Evolutionary conservation across 2,113 vertebrate species (phyloP), one percentile per base, ranked within the genome.

Genomic region (Calyptommatus sinebrachiatus): DNA sequence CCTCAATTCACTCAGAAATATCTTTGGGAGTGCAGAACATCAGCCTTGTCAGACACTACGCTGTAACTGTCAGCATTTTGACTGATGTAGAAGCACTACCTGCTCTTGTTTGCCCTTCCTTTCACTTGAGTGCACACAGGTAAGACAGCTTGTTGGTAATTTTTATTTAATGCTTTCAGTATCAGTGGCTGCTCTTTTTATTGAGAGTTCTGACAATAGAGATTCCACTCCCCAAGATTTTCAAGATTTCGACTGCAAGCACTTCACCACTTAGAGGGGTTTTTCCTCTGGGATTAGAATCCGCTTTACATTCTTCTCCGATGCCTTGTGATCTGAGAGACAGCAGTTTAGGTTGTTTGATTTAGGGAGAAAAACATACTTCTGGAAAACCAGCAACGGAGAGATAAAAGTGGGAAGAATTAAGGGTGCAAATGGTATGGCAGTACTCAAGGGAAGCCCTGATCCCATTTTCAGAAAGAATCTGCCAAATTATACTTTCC

Each of bases 11-110:
- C 92, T 94, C 93, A 93, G 92, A 93, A 95, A 89, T 91, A 92
- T 95, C 93, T 94, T 88, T 89, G 91, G 90, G 91, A 93, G 82
- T 84, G 83, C 84, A 86, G 90, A 92, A 89, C 94, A 95, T 96
- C 96, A 94, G 89, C 83, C 88, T 94, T 96, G 94, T 96, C 97
- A 97, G 89, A 92, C 93, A 88, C 96, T 96, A 94, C 94, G 95
- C 88, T 73, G 94, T 90, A 95, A 93, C 95, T 98, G 97, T 97
- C 97, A 97, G 92, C 86, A 86, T 83, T 90, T 91, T 96, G 96
- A 97, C 89, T 95, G 96, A 97, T 94, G 92, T 94, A 94, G 94
- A 95, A 95, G 95, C 87, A 82, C 90, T 93, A 88, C 90, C 89
- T 89, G 92, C 82, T 91, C 81, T 46, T 91, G 93, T 96, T 95